These are phyloP conservation scores for Parapsyche elsis DNA, from an alignment of 1,140 invertebrate species.

Conservation along the genomic window DNA sequence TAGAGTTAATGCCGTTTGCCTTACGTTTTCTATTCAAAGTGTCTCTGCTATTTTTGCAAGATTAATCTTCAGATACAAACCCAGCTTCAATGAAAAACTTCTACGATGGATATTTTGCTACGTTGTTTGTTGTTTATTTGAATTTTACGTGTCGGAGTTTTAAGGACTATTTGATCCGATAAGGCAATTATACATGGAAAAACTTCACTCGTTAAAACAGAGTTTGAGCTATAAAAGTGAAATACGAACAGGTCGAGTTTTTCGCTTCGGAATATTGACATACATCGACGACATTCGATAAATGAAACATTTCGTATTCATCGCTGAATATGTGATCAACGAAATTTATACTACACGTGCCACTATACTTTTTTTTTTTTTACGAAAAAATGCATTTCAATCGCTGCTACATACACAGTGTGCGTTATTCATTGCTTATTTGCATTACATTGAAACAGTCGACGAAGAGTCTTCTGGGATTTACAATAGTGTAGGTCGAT, in stretches of 20 bases:
- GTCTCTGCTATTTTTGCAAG: too few relatives aligned
- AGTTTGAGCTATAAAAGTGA: constrained; percentile 2
- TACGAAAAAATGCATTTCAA: background rate
- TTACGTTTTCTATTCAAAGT: too few relatives aligned
- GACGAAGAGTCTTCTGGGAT: too few relatives aligned
- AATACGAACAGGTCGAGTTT: background rate
- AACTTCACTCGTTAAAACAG: constrained; percentile 8
- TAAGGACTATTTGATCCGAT: background rate
- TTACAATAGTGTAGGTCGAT: too few relatives aligned
- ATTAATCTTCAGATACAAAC: too few relatives aligned
- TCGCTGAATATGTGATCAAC: background rate
- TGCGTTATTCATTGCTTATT: too few relatives aligned
- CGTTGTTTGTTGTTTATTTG: too few relatives aligned
- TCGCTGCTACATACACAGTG: too few relatives aligned
- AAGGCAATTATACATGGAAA: background rate
- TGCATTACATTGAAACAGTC: too few relatives aligned
- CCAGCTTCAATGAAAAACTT: too few relatives aligned
- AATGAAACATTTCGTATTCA: background rate
- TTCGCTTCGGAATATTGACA: background rate
- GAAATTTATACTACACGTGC: background rate
- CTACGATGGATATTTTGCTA: too few relatives aligned
- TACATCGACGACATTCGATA: background rate
- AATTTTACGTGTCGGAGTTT: background rate
- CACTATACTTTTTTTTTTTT: background rate
- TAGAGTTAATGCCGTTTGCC: background rate